Base-by-base conservation (phyloP, 2,888 invertebrate species). In the Miltochrista miniata region DNA sequence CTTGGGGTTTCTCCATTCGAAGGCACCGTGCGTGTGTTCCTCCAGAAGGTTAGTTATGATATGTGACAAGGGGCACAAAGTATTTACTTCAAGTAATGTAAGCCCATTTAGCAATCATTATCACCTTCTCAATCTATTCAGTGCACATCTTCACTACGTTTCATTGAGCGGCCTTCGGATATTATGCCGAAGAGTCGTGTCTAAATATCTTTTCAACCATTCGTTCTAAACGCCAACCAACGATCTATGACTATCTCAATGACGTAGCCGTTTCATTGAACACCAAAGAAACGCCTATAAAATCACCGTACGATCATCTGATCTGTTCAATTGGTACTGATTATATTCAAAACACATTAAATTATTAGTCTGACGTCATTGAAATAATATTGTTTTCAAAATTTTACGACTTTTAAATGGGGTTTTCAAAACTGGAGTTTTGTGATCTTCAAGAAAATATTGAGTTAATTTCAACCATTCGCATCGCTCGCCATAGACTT, bases 261-360 rank as follows among this genome's bases (percentile, higher is more conserved):
- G 46, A 55, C 45, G 52, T 56, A 55, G 45, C 14, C 50, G 51
- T 54, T 65, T 42, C 31, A 42, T 31, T 42, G 12, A 10, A 36
- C 14, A 36, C 42, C 61, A 65, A 70, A 70, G 64, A 65, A 70
- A 63, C 59, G 36, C 50, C 64, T 43, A 61, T 72, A 72, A 74
- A 74, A 64, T 43, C 40, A 41, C 24, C 48, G 30, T 61, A 59
- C 55, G 60, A 62, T 64, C 40, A 60, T 68, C 61, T 69, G 59
- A 51, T 61, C n/a, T 41, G 43, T 67, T 56, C 66, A 59, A 70
- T 69, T 64, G 70, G 34, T 46, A 41, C 60, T 65, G 66, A 70
- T 65, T 66, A 59, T 14, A 46, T 43, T 45, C 48, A 52, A 57
- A 53, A 45, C 47, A 44, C 34, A 51, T 47, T 59, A 44, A 55